These are phyloP conservation scores for Drosophila subquinaria DNA, from an alignment of 2,888 invertebrate genomes.

Conservation along the genomic window DNA sequence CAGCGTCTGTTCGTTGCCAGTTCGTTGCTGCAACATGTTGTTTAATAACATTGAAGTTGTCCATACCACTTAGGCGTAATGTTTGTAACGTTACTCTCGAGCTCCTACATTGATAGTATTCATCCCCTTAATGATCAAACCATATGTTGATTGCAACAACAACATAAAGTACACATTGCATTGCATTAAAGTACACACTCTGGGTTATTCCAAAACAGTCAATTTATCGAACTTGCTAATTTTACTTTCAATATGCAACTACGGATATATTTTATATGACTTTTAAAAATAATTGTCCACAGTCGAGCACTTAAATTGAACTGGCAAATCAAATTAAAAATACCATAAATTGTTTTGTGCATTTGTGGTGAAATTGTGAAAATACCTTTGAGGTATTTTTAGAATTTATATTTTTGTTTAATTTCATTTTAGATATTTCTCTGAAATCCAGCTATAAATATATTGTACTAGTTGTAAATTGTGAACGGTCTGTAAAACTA, in stretches of 20 bases:
- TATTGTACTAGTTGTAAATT: neutral
- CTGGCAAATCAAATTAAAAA: neutral
- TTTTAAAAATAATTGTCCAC: neutral
- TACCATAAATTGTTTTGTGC: neutral
- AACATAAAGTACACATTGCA: neutral
- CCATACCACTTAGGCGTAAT: conserved; percentile 27
- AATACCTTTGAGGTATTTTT: neutral
- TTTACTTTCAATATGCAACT: neutral
- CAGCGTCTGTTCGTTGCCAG: conserved; percentile 39
- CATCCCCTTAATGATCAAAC: conserved; percentile 12
- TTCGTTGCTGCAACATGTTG: conserved; percentile 50
- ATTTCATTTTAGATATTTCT: neutral
- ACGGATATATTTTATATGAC: neutral
- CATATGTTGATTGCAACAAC: neutral
- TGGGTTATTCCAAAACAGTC: neutral
- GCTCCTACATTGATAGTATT: conserved; percentile 13
- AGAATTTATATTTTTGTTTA: neutral
- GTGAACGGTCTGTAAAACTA: neutral
- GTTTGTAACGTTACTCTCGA: conserved; percentile 14
- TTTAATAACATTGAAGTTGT: conserved; percentile 29
- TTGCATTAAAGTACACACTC: no score
- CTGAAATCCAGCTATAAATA: neutral
- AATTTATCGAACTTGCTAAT: neutral
- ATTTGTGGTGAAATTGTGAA: neutral
- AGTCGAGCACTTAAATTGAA: neutral